These are phyloP conservation scores for Tetrax tetrax DNA, from an alignment of 2,113 vertebrate genomes.

Conservation along the genomic window DNA sequence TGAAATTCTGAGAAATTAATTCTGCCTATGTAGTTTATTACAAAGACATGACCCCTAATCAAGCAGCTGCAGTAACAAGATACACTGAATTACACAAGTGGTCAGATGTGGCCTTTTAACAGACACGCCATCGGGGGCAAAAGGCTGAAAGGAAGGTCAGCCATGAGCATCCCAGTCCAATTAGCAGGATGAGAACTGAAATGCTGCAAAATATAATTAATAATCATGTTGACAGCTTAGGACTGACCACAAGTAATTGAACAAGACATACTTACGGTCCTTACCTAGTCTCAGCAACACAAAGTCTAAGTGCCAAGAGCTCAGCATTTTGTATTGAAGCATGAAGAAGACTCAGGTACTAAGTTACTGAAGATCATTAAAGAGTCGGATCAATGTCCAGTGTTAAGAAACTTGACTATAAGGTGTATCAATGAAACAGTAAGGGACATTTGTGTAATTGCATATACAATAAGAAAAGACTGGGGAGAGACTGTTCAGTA, in stretches of 20 bases:
- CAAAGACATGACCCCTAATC: background rate
- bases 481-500: too few relatives aligned
- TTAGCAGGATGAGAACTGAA: conserved; percentile 35
- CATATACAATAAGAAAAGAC: background rate
- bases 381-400: background rate
- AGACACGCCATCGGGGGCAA: accelerated
- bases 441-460: background rate
- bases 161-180: background rate
- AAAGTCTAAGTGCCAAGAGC: background rate
- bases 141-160: conserved; percentile 12
- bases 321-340: background rate
- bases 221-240: background rate
- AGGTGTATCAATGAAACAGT: background rate
- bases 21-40: background rate
- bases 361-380: background rate
- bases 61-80: background rate
- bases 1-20: background rate
- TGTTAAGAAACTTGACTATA: background rate
- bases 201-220: conserved; percentile 27
- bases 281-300: background rate
- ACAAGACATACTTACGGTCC: background rate
- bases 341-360: background rate
- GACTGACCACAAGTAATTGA: background rate
- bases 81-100: background rate
- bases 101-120: background rate